Evolutionary conservation across 2,888 invertebrate species (phyloP).

Genomic region (Drosophila dives): DNA sequence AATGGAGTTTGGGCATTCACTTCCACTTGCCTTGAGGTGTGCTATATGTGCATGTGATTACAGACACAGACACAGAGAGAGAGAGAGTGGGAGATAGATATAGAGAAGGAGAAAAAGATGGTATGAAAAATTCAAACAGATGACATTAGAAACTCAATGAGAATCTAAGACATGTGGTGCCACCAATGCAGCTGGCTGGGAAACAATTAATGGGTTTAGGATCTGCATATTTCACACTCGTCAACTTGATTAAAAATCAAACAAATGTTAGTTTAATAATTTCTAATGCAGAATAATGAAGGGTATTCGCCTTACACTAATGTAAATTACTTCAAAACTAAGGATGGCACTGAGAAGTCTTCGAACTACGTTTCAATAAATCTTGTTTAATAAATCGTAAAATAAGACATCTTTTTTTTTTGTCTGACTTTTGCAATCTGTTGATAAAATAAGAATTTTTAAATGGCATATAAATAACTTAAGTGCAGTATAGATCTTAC

Average conservation of each 20-base stretch:
- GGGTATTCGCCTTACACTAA: neutral
- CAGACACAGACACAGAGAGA: neutral
- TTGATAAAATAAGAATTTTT: neutral
- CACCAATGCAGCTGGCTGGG: neutral
- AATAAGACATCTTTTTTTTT: neutral
- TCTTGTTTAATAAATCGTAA: neutral
- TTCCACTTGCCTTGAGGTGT: constrained; percentile 2
- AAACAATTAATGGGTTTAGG: neutral
- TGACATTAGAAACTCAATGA: constrained; percentile 1
- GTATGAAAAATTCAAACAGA: constrained; percentile 2
- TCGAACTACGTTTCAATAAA: neutral
- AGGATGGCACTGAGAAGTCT: neutral
- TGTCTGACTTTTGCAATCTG: neutral
- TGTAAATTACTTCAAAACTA: neutral
- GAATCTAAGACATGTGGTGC: too few relatives aligned
- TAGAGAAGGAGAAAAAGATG: neutral
- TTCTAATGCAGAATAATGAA: neutral
- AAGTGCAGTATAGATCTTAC: neutral
- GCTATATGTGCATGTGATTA: constrained; percentile 11
- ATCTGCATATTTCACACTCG: neutral
- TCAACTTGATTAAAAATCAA: neutral
- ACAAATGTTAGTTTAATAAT: neutral
- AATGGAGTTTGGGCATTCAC: neutral
- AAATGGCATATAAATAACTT: neutral
- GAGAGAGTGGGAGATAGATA: neutral